Conservation (phyloP, 2,797 vertebrate species). For the Fratercula arctica region DNA sequence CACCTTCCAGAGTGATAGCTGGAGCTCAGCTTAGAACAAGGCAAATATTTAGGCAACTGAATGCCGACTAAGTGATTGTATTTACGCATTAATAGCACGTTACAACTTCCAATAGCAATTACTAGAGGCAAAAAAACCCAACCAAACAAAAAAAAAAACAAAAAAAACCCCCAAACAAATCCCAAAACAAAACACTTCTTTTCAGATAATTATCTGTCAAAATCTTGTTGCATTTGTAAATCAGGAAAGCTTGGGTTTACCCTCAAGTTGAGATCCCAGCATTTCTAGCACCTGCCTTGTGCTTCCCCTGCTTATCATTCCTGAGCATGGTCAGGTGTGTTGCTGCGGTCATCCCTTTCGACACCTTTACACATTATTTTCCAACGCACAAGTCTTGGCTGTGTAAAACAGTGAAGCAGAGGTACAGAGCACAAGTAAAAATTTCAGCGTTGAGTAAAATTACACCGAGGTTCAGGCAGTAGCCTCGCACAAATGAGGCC, state of each 20-base stretch:
- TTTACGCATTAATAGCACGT: background rate
- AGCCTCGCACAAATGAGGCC: background rate
- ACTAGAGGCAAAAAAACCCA: background rate
- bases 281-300: background rate
- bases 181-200: rapidly evolving
- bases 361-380: background rate
- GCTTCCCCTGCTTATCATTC: background rate
- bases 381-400: background rate
- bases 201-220: background rate
- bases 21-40: background rate
- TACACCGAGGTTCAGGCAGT: background rate
- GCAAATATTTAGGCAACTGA: background rate
- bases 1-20: background rate
- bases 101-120: background rate
- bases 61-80: background rate
- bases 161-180: background rate
- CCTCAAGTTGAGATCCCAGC: background rate
- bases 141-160: background rate
- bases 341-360: background rate
- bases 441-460: background rate
- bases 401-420: background rate
- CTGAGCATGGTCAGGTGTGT: background rate
- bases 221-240: background rate
- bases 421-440: background rate
- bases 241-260: background rate